Base-by-base conservation (phyloP, 2,797 vertebrate genomes). In the Alcedo quadribrachys region DNA sequence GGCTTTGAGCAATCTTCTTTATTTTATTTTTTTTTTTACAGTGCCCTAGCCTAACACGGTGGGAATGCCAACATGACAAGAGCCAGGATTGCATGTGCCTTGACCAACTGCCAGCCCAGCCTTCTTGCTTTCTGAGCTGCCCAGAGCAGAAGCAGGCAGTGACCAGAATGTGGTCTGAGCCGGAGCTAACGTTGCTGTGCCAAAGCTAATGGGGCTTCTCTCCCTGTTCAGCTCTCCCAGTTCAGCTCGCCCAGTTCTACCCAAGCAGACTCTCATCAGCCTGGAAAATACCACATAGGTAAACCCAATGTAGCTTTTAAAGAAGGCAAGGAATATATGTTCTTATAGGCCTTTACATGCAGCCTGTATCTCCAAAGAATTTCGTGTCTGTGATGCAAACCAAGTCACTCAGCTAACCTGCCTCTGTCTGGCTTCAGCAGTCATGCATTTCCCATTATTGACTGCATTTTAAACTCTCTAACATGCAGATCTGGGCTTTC, bases 81-180 rank as follows among this genome's bases (percentile, higher is more conserved):
- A 65, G 79, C 93, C 84, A 90, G 86, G 58, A 78, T 82, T 94
- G 84, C 90, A 77, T 93, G 90, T 93, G 89, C 90, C 84, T 92
- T 95, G 94, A 87, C 24, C 90, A 85, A 61, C 65, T 70, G 79
- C 89, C 90, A 95, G 90, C 50, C 55, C 75, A 87, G 81, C 33
- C 68, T 80, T 8, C 78, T 88, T 63, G 61, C 57, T 77, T 20
- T 67, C 75, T 65, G 75, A 84, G 85, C 78, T 91, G 86, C 90
- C 88, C 78, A 81, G 75, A 88, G 45, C 86, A 92, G 92, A 92
- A 89, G 90, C n/a, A 92, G 57, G 54, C 81, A 87, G 68, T 77
- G 81, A 92, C 81, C 90, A 87, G 95, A 92, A 74, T 67, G 90
- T 46, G 88, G 95, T 63, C 75, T 86, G 81, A 95, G 81, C 65